phyloP scores from a whole-genome alignment of 2,888 invertebrate species.

The Eretmocerus hayati region DNA sequence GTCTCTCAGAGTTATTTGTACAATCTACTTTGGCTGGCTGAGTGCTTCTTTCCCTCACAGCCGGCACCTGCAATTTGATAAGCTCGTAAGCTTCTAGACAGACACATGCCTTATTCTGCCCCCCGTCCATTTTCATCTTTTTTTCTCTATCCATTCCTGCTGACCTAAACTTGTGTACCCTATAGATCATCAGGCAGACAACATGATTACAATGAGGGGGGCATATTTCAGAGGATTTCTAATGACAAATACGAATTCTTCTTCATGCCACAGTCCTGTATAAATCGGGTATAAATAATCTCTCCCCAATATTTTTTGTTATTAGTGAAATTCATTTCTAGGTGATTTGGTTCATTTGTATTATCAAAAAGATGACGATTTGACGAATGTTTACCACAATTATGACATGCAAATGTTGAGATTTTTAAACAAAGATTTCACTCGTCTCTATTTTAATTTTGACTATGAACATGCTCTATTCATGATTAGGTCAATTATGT shows the following conservation, averaged over 20 bases:
- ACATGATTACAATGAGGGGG: constrained; percentile 7
- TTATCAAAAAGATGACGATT: constrained; percentile 5
- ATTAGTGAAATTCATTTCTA: too few species aligned
- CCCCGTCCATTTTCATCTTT: neutral
- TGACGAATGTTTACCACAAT: constrained; percentile 8
- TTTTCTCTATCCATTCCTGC: neutral
- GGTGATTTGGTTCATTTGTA: too few species aligned
- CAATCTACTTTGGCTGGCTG: constrained; percentile 30
- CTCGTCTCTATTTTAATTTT: constrained; percentile 5
- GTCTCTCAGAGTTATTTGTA: too few species aligned
- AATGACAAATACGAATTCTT: too few species aligned
- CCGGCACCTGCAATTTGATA: constrained; percentile 43
- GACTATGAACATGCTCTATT: constrained; percentile 9
- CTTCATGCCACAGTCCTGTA: too few species aligned
- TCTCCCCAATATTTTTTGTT: too few species aligned
- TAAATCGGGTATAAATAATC: too few species aligned
- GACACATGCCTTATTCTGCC: constrained; percentile 3
- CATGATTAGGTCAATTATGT: neutral
- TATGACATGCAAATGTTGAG: neutral
- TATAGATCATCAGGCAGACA: neutral
- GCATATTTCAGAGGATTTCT: neutral
- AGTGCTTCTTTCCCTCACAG: constrained; percentile 41
- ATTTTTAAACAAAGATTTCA: neutral
- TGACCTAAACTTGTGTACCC: neutral
- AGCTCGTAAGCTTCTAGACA: constrained; percentile 12